Conservation (phyloP, 92 coral and sea anemone species). For the Umimayanthus chanpuru region DNA sequence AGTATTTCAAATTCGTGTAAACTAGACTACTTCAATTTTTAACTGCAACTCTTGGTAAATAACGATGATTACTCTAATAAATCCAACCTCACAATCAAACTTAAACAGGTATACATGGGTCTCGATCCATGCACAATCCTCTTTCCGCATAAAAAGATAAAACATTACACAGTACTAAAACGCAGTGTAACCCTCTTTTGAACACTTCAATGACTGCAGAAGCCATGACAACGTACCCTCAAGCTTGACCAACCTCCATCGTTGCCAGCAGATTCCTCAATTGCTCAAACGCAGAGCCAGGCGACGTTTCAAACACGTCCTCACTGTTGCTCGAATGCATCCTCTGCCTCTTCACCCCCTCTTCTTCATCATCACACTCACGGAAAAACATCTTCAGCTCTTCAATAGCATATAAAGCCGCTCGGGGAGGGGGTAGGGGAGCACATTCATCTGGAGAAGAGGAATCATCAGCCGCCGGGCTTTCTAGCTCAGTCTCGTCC, state of each 20-base stretch:
- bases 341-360: neutral
- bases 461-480: neutral
- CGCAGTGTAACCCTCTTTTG: too few relatives aligned
- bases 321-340: neutral
- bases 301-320: neutral
- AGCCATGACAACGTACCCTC: neutral
- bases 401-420: slow-evolving; percentile 5
- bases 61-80: too few relatives aligned
- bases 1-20: too few relatives aligned
- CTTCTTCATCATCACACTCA: slow-evolving; percentile 1
- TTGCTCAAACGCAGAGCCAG: slow-evolving; percentile 5
- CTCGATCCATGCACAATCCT: too few relatives aligned
- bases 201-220: too few relatives aligned
- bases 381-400: slow-evolving; percentile 11
- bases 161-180: too few relatives aligned
- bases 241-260: slow-evolving; percentile 5
- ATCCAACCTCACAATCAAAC: too few relatives aligned
- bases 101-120: too few relatives aligned
- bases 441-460: neutral
- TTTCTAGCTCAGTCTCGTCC: neutral
- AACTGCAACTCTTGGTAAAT: too few relatives aligned
- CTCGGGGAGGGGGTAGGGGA: slow-evolving; percentile 20
- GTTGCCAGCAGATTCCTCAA: slow-evolving; percentile 13
- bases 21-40: too few relatives aligned
- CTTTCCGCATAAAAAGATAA: too few relatives aligned